Conservation (phyloP, 1,140 invertebrate species). For the Diachasma alloeum region DNA sequence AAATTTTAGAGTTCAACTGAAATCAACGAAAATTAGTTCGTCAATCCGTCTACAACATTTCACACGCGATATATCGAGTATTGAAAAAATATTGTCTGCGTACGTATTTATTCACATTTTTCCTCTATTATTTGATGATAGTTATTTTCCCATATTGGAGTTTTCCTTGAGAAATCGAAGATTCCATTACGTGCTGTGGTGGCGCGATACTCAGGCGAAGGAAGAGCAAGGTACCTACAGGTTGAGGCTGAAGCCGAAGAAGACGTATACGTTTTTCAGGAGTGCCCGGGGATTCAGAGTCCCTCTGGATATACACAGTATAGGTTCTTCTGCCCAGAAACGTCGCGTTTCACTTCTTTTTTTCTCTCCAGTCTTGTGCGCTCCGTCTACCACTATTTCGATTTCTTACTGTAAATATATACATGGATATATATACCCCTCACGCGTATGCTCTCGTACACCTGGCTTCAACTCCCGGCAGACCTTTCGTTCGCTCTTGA, state of each 20-base stretch:
- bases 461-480: constrained; percentile 26
- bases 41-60: too few relatives aligned
- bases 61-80: too few relatives aligned
- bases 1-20: too few relatives aligned
- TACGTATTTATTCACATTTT: not conserved
- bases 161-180: constrained; percentile 3
- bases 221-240: not conserved
- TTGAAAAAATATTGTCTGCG: too few relatives aligned
- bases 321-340: not conserved
- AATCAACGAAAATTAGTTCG: too few relatives aligned
- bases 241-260: not conserved
- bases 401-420: constrained; percentile 14
- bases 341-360: not conserved
- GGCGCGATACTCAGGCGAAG: not conserved
- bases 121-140: not conserved
- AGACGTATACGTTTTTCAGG: not conserved
- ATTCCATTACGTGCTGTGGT: constrained; percentile 13
- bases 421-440: constrained; percentile 12
- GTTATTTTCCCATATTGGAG: not conserved
- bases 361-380: not conserved
- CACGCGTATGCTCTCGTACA: constrained; percentile 25
- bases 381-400: constrained; percentile 4
- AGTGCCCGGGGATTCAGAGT: not conserved
- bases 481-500: constrained; percentile 28
- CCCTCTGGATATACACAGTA: not conserved